Evolutionary conservation across 2,888 invertebrate genomes (phyloP), one percentile per base, ranked within the genome.

Genomic region (Melikaiella ostensackeni): DNA sequence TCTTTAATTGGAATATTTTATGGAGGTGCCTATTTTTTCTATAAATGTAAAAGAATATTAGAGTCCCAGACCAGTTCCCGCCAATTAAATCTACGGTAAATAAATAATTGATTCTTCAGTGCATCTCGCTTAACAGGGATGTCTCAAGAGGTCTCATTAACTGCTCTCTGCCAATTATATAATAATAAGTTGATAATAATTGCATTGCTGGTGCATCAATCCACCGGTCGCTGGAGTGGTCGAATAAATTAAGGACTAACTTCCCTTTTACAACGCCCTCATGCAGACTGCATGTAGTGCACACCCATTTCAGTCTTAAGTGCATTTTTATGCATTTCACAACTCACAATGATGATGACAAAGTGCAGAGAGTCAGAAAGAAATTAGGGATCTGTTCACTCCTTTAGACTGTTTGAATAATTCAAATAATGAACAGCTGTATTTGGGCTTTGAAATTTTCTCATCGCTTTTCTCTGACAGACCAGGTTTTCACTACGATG

Each of bases 101-200:
- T 88, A 89, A 87, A 89, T 86, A 86, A 87, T 87, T 87, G 87
- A 88, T 87, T 88, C 84, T 85, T 85, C 85, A 84, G 85, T 86
- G 83, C 82, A 83, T 84, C 84, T 86, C 84, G 84, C 81, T 85
- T 81, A 83, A 82, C 79, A 81, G 83, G 84, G 84, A 87, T 87
- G 90, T 90, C 90, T 90, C 90, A 87, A 90, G 90, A 89, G 90
- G 89, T 86, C 88, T 90, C 89, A 90, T 90, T 90, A 90, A 87
- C 88, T 84, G 86, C 84, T 83, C 86, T 85, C 79, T 84, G 86
- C 85, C 89, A 90, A 90, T 90, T 90, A 90, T 90, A 89, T 89
- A 90, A 90, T 90, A 90, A 90, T 90, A 90, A 90, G 90, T 88
- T 88, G 88, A 89, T 90, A 90, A 90, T 90, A 90, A 90, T 90